Base-by-base conservation (phyloP, 2,797 vertebrate species). In the Falco novaeseelandiae region DNA sequence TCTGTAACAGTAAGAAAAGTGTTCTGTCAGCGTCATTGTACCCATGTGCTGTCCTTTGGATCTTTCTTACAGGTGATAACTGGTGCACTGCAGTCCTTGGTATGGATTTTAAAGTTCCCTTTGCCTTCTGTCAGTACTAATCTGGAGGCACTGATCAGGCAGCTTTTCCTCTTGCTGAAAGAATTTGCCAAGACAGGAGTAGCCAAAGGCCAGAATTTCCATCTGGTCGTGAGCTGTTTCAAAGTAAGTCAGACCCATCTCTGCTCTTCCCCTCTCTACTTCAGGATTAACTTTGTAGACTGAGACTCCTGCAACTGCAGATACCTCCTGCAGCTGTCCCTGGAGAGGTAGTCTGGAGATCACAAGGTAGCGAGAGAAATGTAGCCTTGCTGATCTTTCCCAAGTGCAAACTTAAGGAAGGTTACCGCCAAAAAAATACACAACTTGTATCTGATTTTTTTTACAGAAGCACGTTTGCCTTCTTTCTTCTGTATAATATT, bases 221-320 rank as follows among this genome's bases (percentile, higher is more conserved):
- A 98, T 63, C 98, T 99, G 90, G 99, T 99, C 34, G 99, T 99
- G 89, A 99, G 99, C 97, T 99, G 99, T 98, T 99, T 99, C 97
- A 99, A 99, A 99, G 99, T 99, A 96, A 97, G 98, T 96, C 34
- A 36, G 69, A 61, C 23, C 21, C 13, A 54, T 14, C 14, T 71
- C 63, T 92, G 23, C 32, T 82, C 5, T 10, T 66, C 40, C 70
- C 21, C 9, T 66, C 40, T 72, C 23, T 67, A 10, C 38, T 91
- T 78, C 9, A 86, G 65, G 48, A 81, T 95, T 93, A 82, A 32
- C 83, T 88, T 38, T 54, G 27, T 58, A 63, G 79, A 90, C 40
- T 32, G 49, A 88, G 54, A 65, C 17, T 87, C 12, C 30, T 80
- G 15, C 25, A 77, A 3, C 9, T 44, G 30, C 44, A 73, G 25